A percentile compares a stretch with the other conserved stretches of the same genome.
phyloP scores from a whole-genome alignment of 2,113 vertebrate genomes.

The Emydocephalus ijimae region DNA sequence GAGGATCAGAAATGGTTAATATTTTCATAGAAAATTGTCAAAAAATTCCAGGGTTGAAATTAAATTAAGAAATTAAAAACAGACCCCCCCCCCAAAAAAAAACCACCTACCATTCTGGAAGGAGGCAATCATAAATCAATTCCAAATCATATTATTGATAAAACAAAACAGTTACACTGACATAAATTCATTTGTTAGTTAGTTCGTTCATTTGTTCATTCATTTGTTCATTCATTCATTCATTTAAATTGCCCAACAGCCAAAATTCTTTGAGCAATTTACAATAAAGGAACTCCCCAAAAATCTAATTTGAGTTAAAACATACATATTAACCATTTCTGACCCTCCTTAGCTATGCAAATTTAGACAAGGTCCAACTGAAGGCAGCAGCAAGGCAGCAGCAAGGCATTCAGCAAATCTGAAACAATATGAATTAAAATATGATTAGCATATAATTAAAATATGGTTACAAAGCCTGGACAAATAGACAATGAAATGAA shows the following conservation, averaged over 20 bases:
- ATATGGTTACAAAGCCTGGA: background rate
- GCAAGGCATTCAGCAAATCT: background rate
- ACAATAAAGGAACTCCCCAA: no score
- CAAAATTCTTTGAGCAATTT: background rate
- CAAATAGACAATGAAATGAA: background rate
- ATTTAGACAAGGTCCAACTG: no score
- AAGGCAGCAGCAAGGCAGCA: background rate
- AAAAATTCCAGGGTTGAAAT: background rate
- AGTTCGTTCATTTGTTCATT: background rate
- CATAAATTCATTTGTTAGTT: background rate
- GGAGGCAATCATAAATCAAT: background rate
- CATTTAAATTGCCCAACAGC: background rate
- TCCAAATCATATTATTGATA: background rate
- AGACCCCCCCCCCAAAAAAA: background rate
- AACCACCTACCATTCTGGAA: background rate
- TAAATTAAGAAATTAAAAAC: background rate
- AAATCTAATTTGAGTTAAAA: no score
- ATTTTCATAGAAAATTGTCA: background rate
- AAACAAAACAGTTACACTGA: background rate
- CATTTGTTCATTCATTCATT: background rate
- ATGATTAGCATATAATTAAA: background rate
- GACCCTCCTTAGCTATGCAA: no score
- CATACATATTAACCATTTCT: no score
- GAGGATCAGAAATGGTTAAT: background rate
- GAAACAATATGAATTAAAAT: background rate